Evolutionary conservation across 1,140 invertebrate species (phyloP).

Genomic region (Mizuhopecten yessoensis): DNA sequence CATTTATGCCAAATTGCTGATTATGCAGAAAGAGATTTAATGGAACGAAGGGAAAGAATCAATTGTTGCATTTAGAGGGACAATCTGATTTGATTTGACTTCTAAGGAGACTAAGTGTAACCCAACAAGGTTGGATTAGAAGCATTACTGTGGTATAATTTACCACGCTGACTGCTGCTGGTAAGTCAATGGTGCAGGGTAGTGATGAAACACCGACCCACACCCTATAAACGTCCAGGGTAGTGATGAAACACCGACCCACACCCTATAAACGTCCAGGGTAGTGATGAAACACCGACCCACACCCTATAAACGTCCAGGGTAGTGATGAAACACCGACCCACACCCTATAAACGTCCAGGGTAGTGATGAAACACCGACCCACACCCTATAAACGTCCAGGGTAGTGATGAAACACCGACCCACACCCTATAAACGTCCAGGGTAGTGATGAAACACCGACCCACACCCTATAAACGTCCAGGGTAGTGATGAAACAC

Average conservation of each 20-base stretch:
- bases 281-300: too few relatives aligned
- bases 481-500: too few relatives aligned
- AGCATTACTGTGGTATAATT: background rate
- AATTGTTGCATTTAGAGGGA: background rate
- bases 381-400: too few relatives aligned
- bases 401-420: too few relatives aligned
- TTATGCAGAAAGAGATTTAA: background rate
- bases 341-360: too few relatives aligned
- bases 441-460: too few relatives aligned
- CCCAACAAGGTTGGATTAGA: background rate
- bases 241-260: background rate
- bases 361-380: too few relatives aligned
- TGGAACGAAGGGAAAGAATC: background rate
- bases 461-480: too few relatives aligned
- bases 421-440: too few relatives aligned
- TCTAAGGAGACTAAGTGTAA: background rate
- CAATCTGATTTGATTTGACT: slow-evolving; percentile 6
- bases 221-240: too few relatives aligned
- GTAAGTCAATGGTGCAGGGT: background rate
- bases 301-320: too few relatives aligned
- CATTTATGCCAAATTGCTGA: background rate
- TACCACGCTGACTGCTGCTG: background rate
- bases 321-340: too few relatives aligned
- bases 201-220: background rate
- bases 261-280: background rate